These are phyloP conservation scores for Pica pica DNA, from an alignment of 2,113 vertebrate genomes.

Conservation along the genomic window DNA sequence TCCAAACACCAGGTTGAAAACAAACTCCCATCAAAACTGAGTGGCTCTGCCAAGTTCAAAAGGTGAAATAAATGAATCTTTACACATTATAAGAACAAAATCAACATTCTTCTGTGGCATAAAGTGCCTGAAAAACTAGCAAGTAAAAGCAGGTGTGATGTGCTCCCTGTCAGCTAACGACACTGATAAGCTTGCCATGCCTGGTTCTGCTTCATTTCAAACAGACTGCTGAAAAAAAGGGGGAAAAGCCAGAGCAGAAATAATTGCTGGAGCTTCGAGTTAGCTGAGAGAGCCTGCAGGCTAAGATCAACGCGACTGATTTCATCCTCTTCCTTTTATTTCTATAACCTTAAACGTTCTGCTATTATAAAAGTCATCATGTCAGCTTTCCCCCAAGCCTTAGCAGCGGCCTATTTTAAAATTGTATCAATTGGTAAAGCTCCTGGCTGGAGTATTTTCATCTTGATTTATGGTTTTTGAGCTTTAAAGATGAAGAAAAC, in stretches of 20 bases:
- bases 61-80: conserved; percentile 83
- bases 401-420: conserved; percentile 75
- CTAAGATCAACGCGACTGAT: conserved; percentile 82
- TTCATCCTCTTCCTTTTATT: conserved; percentile 81
- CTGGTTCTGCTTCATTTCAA: conserved; percentile 83
- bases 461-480: conserved; percentile 71
- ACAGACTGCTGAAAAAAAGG: conserved; percentile 67
- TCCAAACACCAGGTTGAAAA: conserved; percentile 55
- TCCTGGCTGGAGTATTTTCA: conserved; percentile 73
- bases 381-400: conserved; percentile 77
- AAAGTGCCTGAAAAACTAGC: conserved; percentile 74
- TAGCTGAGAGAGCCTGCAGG: conserved; percentile 76
- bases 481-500: conserved; percentile 67
- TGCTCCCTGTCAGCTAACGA: conserved; percentile 73
- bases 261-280: conserved; percentile 82
- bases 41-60: conserved; percentile 75
- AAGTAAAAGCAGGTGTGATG: conserved; percentile 79
- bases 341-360: conserved; percentile 82
- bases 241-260: conserved; percentile 75
- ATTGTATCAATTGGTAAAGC: conserved; percentile 78
- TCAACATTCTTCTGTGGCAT: conserved; percentile 78
- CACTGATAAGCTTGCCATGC: conserved; percentile 77
- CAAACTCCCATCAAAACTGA: conserved; percentile 56
- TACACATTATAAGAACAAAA: conserved; percentile 77
- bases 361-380: conserved; percentile 83